Evolutionary conservation across 1,140 invertebrate genomes (phyloP), one percentile per base, ranked within the genome.

Genomic region (Pinna nobilis): DNA sequence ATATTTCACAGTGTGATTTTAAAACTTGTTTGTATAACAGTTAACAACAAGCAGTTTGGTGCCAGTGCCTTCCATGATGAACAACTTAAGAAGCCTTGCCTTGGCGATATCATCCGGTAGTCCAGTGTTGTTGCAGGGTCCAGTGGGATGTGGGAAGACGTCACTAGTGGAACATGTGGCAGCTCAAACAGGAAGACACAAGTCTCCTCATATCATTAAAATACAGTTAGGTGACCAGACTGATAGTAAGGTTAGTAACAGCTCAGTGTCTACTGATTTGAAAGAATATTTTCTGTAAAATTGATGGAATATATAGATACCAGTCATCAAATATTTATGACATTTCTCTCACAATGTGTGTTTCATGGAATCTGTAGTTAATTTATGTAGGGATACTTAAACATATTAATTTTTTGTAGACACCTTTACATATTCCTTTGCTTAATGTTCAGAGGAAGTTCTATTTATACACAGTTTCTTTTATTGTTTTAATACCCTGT

Each of bases 191-290:
- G 94, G 96, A 18, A 91, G 93, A 44, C 33, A 75, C 28, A 66
- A 79, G 28, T 81, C 85, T 37, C 90, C 90, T 1, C 70, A 91
- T 9, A 81, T 92, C 9, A 83, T 95, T 51, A 96, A 95, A 89
- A 93, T 99, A 33, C 98, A 99, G 86, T 90, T 99, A 5, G 96
- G 97, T 3, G 97, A 99, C 90, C 97, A 99, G 89, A 97, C 96
- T n/a, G 98, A 99, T 87, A 95, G 96, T 59, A 96, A 98, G 90
- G 91, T 91, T 76, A 41, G 71, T 30, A 13, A 20, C 9, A 51
- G n/a, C n/a, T n/a, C n/a, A n/a, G n/a, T n/a, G n/a, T n/a, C n/a
- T n/a, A n/a, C 41, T 11, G 41, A 44, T 9, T n/a, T n/a, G n/a
- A n/a, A n/a, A n/a, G n/a, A n/a, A n/a, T n/a, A n/a, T n/a, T n/a